Evolutionary conservation across 2,113 vertebrate species (phyloP).

Genomic region (Plotosus lineatus): DNA sequence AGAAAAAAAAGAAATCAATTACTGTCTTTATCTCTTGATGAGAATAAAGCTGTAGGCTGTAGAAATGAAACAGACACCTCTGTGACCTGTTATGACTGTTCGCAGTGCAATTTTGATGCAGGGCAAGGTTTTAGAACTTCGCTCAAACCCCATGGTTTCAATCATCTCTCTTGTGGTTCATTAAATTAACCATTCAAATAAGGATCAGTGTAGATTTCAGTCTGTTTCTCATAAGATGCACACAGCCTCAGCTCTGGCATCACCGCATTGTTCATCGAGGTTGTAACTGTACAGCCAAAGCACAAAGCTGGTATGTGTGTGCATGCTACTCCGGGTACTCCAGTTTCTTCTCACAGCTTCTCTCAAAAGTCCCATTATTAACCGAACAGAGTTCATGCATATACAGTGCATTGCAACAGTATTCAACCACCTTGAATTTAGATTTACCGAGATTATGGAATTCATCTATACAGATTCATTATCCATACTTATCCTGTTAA

Average conservation of each 20-base stretch:
- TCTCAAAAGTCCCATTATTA: background rate
- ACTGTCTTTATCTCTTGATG: conserved; percentile 67
- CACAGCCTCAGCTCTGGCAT: background rate
- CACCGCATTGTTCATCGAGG: background rate
- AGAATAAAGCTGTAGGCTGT: conserved; percentile 63
- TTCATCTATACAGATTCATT: background rate
- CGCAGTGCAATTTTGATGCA: conserved; percentile 19
- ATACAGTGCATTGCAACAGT: background rate
- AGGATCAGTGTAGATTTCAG: conserved; percentile 14
- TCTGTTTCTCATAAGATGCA: background rate
- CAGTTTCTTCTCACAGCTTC: background rate
- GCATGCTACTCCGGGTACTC: too few relatives aligned
- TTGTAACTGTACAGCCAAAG: background rate
- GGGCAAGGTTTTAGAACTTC: conserved; percentile 12
- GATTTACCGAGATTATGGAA: background rate
- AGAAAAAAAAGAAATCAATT: conserved; percentile 72
- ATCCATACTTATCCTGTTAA: too few relatives aligned
- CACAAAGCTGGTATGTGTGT: background rate
- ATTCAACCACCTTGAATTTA: background rate
- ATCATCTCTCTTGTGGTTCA: conserved; percentile 15
- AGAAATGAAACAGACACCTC: conserved; percentile 34
- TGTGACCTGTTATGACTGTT: conserved; percentile 34
- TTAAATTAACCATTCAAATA: conserved; percentile 30
- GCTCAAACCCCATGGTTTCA: conserved; percentile 9
- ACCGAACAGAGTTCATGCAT: background rate